phyloP scores from a whole-genome alignment of 1,140 invertebrate genomes.

The Aricia agestis region DNA sequence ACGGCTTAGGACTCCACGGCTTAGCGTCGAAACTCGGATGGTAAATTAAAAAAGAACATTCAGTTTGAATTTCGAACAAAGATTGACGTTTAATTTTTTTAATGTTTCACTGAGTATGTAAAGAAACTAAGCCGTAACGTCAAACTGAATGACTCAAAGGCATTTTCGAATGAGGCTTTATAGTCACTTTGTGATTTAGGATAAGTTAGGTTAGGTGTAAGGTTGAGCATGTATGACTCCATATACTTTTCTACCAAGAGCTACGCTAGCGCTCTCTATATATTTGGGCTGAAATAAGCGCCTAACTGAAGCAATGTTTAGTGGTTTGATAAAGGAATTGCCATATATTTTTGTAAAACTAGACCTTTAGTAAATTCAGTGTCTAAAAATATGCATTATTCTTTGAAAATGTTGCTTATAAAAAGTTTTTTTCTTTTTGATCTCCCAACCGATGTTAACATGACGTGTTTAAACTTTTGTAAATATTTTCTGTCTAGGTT shows the following conservation, averaged over 20 bases:
- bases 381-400: too few species aligned
- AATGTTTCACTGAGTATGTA: constrained; percentile 11
- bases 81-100: not conserved
- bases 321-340: not conserved
- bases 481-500: constrained; percentile 49
- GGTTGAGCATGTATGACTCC: constrained; percentile 21
- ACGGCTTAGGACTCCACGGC: constrained; percentile 22
- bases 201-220: constrained; percentile 36
- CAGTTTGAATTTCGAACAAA: constrained; percentile 18
- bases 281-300: not conserved
- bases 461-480: constrained; percentile 56
- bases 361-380: too few species aligned
- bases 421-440: constrained; percentile 13
- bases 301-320: not conserved
- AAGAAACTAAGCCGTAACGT: constrained; percentile 11
- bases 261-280: too few species aligned
- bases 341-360: too few species aligned
- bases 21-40: constrained; percentile 31
- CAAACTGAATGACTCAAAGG: constrained; percentile 25
- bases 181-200: constrained; percentile 60
- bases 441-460: constrained; percentile 41
- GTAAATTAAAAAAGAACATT: constrained; percentile 29
- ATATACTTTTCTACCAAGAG: not conserved
- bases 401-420: too few species aligned
- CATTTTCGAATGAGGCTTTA: constrained; percentile 45